phyloP scores from a whole-genome alignment of 2,113 vertebrate species.

The Xenus cinereus region DNA sequence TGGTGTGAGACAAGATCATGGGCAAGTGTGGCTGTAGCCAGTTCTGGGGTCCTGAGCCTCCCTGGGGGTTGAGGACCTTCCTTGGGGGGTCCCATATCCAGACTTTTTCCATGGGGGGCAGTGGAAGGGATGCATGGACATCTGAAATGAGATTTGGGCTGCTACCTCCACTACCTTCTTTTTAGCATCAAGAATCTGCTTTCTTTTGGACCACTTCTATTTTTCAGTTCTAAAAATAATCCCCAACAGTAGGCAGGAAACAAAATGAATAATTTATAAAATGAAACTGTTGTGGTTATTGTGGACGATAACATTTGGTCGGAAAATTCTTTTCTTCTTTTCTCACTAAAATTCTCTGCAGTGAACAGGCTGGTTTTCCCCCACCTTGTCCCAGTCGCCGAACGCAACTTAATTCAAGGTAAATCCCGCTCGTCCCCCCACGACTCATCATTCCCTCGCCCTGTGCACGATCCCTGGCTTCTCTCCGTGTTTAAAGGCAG shows the following conservation, averaged over 20 bases:
- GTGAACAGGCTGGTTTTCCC: background rate
- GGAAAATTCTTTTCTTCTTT: background rate
- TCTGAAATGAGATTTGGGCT: background rate
- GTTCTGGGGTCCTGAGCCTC: background rate
- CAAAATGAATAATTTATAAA: background rate
- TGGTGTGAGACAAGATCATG: background rate
- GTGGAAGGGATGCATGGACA: fast-evolving
- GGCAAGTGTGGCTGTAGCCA: background rate
- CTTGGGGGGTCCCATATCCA: background rate
- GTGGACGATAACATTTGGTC: background rate
- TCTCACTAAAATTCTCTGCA: background rate
- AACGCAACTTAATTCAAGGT: background rate
- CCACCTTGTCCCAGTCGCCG: background rate
- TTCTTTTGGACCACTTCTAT: background rate
- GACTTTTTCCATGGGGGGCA: background rate
- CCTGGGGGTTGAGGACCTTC: background rate
- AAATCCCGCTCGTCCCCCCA: background rate
- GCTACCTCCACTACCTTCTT: fast-evolving
- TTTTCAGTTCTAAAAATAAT: background rate
- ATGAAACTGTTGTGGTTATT: background rate
- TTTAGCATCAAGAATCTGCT: background rate
- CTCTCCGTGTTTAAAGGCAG: background rate
- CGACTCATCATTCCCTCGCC: background rate
- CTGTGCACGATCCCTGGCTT: background rate
- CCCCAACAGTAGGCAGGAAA: background rate